Evolutionary conservation across 2,888 invertebrate species (phyloP), one percentile per base, ranked within the genome.

Genomic region (Thymelicus lineola): DNA sequence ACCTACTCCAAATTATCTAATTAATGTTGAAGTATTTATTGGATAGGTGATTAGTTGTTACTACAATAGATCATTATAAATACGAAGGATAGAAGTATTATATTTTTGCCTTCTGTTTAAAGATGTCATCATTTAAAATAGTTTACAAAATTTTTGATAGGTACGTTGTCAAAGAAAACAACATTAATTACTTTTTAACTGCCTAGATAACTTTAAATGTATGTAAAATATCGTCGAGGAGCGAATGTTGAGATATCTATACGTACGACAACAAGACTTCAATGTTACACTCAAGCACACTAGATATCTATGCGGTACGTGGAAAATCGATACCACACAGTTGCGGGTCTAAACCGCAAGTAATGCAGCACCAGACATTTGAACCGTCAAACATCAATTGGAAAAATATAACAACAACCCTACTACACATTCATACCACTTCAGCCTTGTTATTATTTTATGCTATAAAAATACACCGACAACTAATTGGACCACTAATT

Each of bases 311-410:
- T 74, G 73, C 73, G 73, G 72, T 69, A 69, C 48, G 50, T 50
- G 79, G 90, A 89, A 89, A 89, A 90, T 88, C 87, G 86, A 90
- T 90, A 87, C 83, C 78, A 77, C 79, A 79, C 81, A 82, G 86
- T 86, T 88, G 89, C 85, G 85, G 87, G 86, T 84, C 82, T 74
- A 81, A 85, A 90, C 90, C 89, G 76, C 90, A 89, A 83, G 88
- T 86, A 90, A 88, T 79, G 77, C 74, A 75, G 85, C 85, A 86
- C 87, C 84, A 74, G 77, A 76, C 77, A 80, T 79, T 76, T 72
- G 72, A 81, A 74, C 77, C 77, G 78, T 74, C 68, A 66, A 61
- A 70, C 62, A 62, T 57, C 36, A 71, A 71, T 53, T 28, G 28
- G 69, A 69, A 70, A 70, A 70, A 70, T 64, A 70, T 64, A 66